A percentile compares a stretch with the other conserved stretches of the same genome.
These are phyloP conservation scores for Lampropteryx suffumata DNA, from an alignment of 2,888 invertebrate genomes.

Conservation along the genomic window DNA sequence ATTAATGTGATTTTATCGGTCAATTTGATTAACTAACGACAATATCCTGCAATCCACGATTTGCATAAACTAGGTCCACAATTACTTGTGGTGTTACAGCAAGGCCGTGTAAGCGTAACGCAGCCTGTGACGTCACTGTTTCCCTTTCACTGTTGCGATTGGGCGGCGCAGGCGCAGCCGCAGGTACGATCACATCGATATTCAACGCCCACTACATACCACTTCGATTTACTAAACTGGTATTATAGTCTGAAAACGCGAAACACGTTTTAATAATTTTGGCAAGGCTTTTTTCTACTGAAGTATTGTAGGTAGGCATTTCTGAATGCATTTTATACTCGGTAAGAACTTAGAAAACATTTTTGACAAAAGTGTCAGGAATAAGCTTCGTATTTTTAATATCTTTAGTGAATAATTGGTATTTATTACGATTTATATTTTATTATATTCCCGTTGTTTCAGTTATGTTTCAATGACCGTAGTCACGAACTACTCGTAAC, in stretches of 20 bases:
- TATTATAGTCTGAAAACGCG: background rate
- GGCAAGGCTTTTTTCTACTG: background rate
- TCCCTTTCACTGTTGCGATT: conserved; percentile 73
- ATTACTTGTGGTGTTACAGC: conserved; percentile 46
- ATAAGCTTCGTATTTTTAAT: too few species aligned
- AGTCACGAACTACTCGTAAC: too few species aligned
- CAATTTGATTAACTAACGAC: conserved; percentile 12
- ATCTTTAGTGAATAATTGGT: too few species aligned
- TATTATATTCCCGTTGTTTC: too few species aligned
- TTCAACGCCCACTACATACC: conserved; percentile 37
- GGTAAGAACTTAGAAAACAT: too few species aligned
- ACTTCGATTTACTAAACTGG: conserved; percentile 14
- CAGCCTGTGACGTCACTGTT: conserved; percentile 65
- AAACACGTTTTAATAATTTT: conserved; percentile 5
- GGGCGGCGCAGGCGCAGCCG: too few species aligned
- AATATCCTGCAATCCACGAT: conserved; percentile 8
- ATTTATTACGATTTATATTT: too few species aligned
- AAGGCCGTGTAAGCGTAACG: conserved; percentile 48
- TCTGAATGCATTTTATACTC: too few species aligned
- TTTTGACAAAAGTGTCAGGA: too few species aligned
- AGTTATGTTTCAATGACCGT: too few species aligned
- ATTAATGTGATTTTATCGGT: too few species aligned
- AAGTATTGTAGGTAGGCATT: too few species aligned
- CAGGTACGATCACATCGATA: conserved; percentile 33
- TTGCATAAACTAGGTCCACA: conserved; percentile 32